Base-by-base conservation (phyloP, 2,113 vertebrate species). In the Myrmecophaga tridactyla region DNA sequence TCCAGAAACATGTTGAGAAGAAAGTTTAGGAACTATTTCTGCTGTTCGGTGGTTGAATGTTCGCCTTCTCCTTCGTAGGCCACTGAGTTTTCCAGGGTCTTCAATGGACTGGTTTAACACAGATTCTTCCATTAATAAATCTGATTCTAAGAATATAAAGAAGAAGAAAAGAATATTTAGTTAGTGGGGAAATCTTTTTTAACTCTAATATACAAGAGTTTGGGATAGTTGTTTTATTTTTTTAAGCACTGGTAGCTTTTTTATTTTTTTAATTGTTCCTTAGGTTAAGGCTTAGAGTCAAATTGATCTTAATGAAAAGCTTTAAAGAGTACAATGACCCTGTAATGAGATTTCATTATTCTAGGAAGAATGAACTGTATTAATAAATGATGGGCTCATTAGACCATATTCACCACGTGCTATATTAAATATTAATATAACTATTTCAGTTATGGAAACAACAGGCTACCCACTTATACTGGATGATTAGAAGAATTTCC, bases 51-150 rank as follows among this genome's bases (percentile, higher is more conserved):
- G 98, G 96, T 98, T 99, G 96, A 98, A 99, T 14, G 98, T 98
- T 80, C 99, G 98, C 96, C 99, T 98, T 89, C 99, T 98, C 93
- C 99, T 98, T 36, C 99, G 98, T 23, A 99, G 69, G 31, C 98
- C 98, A 23, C 98, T 97, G 31, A 98, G 88, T 98, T 99, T 99
- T 85, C 98, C 99, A 31, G 97, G 80, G 73, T 99, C 99, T 90
- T 98, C 98, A 31, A 98, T 96, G 48, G 98, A 97, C 85, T 99
- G 99, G 96, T 98, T 99, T 80, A 99, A 91, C 96, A 98, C 96
- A 7, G 98, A 98, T 95, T 99, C 99, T 97, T 99, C 99, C 97
- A 99, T 98, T 94, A 99, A 96, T 88, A 99, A 98, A 85, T 99
- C 98, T 4, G 98, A 98, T 98, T 99, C 99, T 99, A 97, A 36